Percentiles rank a stretch among this genome's conserved stretches.
Conservation (phyloP, 2,113 vertebrate genomes). For the Tupaia chinensis region DNA sequence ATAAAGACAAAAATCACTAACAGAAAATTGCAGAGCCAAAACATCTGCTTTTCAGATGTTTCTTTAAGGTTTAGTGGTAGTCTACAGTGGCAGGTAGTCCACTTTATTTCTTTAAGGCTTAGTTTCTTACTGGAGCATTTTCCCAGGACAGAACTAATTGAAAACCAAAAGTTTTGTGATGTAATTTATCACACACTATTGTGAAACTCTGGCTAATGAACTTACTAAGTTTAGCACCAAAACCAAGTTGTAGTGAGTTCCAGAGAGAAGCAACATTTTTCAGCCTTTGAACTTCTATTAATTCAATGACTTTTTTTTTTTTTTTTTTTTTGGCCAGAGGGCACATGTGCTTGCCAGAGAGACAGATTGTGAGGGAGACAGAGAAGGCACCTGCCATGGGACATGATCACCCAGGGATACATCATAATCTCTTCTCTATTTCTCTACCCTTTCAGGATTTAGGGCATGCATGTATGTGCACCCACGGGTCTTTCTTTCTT, state of each 20-base stretch:
- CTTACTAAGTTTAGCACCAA: neutral
- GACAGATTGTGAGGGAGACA: too few species aligned
- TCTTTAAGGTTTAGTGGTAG: neutral
- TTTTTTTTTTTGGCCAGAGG: too few species aligned
- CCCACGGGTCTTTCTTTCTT: too few species aligned
- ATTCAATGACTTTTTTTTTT: neutral
- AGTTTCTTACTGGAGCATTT: neutral
- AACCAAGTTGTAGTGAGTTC: neutral
- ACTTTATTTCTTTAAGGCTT: neutral
- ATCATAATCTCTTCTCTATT: too few species aligned
- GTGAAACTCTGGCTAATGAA: neutral
- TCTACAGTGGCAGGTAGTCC: too few species aligned
- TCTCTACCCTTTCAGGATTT: too few species aligned
- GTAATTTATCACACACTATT: constrained; percentile 8
- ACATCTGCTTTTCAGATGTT: neutral
- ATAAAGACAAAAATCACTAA: neutral
- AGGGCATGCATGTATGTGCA: too few species aligned
- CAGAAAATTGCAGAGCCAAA: neutral
- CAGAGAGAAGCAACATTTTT: constrained; percentile 2
- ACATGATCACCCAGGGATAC: too few species aligned
- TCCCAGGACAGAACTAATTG: neutral
- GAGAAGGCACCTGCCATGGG: too few species aligned
- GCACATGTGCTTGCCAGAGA: too few species aligned
- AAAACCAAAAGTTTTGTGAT: constrained; percentile 39
- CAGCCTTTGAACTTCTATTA: neutral